A percentile compares a stretch with the other conserved stretches of the same genome.
Conservation (phyloP, 2,797 vertebrate genomes). For the Crocodylus rhombifer region DNA sequence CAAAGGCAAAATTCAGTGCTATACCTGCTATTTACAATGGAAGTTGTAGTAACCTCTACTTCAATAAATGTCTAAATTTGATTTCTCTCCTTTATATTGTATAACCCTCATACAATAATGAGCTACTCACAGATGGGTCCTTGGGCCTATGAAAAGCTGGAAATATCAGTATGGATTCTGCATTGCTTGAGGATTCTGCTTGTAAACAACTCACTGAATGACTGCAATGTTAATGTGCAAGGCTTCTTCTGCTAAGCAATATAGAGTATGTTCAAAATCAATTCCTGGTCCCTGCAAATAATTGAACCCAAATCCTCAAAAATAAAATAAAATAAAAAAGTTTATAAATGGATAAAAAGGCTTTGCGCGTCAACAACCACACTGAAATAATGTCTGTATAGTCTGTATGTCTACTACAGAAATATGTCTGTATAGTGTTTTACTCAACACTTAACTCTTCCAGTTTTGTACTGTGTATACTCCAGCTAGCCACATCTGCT, state of each 20-base stretch:
- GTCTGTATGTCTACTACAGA: neutral
- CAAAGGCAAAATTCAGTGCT: neutral
- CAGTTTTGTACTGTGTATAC: conserved; percentile 17
- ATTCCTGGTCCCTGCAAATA: neutral
- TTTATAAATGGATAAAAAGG: neutral
- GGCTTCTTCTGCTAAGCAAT: neutral
- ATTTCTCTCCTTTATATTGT: neutral
- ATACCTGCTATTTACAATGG: neutral
- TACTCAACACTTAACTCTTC: conserved; percentile 26
- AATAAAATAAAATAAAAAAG: neutral
- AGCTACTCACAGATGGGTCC: neutral
- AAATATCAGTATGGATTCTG: neutral
- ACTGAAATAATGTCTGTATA: neutral
- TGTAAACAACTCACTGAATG: neutral
- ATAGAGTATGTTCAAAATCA: neutral
- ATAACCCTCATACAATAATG: neutral
- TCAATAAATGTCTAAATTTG: neutral
- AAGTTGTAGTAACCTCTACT: neutral
- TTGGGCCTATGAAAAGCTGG: neutral
- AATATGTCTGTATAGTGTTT: neutral
- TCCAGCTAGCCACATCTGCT: conserved; percentile 14
- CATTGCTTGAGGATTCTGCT: neutral
- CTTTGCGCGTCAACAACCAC: neutral
- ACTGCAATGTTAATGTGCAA: neutral
- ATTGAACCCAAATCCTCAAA: neutral